These are phyloP conservation scores for Formicarius rufipectus DNA, from an alignment of 2,113 vertebrate genomes.

Conservation along the genomic window DNA sequence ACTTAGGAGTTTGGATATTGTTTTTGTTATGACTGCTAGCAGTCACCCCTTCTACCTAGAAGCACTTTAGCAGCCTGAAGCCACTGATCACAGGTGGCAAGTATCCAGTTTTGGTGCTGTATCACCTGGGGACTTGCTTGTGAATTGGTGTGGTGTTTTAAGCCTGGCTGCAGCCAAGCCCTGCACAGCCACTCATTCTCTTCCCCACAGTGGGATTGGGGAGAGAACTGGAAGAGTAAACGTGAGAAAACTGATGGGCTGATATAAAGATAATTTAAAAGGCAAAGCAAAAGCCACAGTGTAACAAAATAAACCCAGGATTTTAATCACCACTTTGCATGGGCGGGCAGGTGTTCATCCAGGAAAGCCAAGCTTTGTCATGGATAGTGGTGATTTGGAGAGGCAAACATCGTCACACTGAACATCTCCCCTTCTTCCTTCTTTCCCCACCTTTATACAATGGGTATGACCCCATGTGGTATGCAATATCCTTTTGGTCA, in stretches of 20 bases:
- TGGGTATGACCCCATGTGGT: background rate
- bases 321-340: background rate
- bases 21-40: background rate
- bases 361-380: background rate
- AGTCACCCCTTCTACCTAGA: background rate
- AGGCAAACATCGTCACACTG: background rate
- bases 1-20: background rate
- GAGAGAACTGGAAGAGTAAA: background rate
- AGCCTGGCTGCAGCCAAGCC: background rate
- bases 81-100: background rate
- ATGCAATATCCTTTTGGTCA: background rate
- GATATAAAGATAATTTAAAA: background rate
- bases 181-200: rapidly evolving
- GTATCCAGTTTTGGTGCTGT: background rate
- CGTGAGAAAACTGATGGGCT: background rate
- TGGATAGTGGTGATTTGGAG: background rate
- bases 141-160: background rate
- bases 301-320: background rate
- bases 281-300: background rate
- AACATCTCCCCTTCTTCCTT: background rate
- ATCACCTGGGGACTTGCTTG: background rate
- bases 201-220: background rate
- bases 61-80: background rate
- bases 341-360: background rate
- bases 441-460: background rate